Conservation (phyloP, 2,797 vertebrate species). For the Enteromius mattozi region DNA sequence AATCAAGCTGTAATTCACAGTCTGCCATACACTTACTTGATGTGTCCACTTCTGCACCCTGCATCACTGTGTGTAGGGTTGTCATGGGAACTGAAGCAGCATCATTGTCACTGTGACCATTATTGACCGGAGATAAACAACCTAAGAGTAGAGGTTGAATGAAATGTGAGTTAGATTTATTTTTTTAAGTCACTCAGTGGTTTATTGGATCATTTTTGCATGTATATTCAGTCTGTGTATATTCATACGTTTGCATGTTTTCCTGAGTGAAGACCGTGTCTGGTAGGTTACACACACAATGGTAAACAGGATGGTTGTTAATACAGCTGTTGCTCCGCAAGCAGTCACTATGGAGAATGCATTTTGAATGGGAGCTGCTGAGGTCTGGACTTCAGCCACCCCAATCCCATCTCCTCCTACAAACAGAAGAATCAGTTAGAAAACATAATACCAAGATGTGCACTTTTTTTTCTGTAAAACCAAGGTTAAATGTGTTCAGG, state of each 20-base stretch:
- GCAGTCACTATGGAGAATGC: slow-evolving; percentile 13
- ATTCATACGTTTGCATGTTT: slow-evolving; percentile 34
- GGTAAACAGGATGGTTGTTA: slow-evolving; percentile 52
- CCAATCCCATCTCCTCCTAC: slow-evolving; percentile 47
- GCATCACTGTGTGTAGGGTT: slow-evolving; percentile 52
- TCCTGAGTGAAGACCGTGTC: slow-evolving; percentile 53
- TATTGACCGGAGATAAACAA: slow-evolving; percentile 46
- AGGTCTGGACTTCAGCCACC: slow-evolving; percentile 34
- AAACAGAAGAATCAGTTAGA: slow-evolving; percentile 33
- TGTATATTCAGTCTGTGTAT: not conserved
- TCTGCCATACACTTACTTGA: slow-evolving; percentile 46
- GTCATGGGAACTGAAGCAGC: slow-evolving; percentile 42
- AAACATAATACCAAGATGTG: not conserved
- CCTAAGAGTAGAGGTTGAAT: slow-evolving; percentile 32
- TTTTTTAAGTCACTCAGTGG: not conserved
- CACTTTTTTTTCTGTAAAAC: no score
- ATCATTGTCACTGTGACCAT: slow-evolving; percentile 26
- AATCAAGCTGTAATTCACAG: slow-evolving; percentile 12
- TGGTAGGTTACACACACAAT: slow-evolving; percentile 48
- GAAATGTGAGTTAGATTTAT: not conserved
- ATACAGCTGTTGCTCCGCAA: slow-evolving; percentile 53
- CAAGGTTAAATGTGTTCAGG: no score
- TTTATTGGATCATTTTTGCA: not conserved
- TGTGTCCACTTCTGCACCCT: slow-evolving; percentile 43
- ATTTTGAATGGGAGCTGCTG: slow-evolving; percentile 38